Base-by-base conservation (phyloP, 1,140 invertebrate species). In the Leptopilina clavipes region DNA sequence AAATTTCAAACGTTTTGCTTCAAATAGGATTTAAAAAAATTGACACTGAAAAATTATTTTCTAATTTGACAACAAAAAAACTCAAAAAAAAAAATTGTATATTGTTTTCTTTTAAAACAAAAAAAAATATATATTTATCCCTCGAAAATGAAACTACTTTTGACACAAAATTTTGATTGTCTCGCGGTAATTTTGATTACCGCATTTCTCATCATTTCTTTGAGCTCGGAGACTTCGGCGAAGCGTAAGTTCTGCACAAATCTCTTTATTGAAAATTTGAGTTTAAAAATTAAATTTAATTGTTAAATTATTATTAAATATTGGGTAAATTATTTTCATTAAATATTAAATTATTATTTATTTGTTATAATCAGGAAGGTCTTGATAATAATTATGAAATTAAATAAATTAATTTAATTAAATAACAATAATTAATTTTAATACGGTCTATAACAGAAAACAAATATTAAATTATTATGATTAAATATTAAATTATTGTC, bases 161-260 rank as follows among this genome's bases (percentile, higher is more conserved):
- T 22, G 59, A 22, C 14, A 65, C 59, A 12, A 37, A 65, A 22
- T 72, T 72, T 10, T 1, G 22, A 25, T 56, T 78, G n/a, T 52
- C 72, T 73, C 31, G 31, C 22, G 59, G 59, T 65, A 22, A 65
- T 65, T 65, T 65, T 22, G 59, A 65, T 65, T 65, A 14, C 59
- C 59, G 59, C 59, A 1, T 65, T 65, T n/a, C 59, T 65, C 59
- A 31, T 65, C 59, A 14, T 65, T 10, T 65, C 59, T 37, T 65
- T 65, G 3, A 65, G 59, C n/a, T 25, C n/a, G 59, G 59, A 65
- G 59, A 65, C 59, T 65, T 65, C 22, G 59, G 59, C 59, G 59
- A 65, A 65, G 25, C 59, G 59, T 65, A 31, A 65, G 59, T 65
- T n/a, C 10, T 44, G 25, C 25, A 31, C 1, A 31, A n/a, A n/a